Percentiles rank a stretch among this genome's conserved stretches.
Evolutionary conservation across 1,140 invertebrate species (phyloP).

Genomic region (Pentalonia nigronervosa): DNA sequence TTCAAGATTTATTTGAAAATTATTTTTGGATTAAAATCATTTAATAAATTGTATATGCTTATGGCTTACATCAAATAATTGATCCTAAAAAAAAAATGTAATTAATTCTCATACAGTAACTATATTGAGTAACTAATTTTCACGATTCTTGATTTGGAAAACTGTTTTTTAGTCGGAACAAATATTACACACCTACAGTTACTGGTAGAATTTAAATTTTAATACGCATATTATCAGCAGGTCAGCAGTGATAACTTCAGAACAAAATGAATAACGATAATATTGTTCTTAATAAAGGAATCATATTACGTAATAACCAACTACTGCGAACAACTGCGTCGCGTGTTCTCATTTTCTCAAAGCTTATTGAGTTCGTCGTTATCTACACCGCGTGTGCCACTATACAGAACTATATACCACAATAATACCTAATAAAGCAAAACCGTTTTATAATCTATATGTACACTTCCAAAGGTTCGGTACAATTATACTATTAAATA

Average conservation of each 20-base stretch:
- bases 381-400: neutral
- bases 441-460: neutral
- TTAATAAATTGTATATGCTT: neutral
- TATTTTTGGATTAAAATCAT: neutral
- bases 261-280: neutral
- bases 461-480: neutral
- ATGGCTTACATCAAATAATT: neutral
- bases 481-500: neutral
- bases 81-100: neutral
- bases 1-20: neutral
- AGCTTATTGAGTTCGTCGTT: neutral
- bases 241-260: neutral
- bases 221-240: neutral
- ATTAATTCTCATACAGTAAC: neutral
- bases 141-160: neutral
- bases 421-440: neutral
- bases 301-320: neutral
- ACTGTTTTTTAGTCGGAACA: neutral
- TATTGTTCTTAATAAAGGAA: neutral
- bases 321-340: neutral
- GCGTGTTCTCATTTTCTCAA: neutral
- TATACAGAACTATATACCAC: neutral
- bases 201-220: neutral
- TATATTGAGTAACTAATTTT: neutral
- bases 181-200: neutral